phyloP scores from a whole-genome alignment of 2,797 vertebrate species.

The Mormyrus proboscirostris region DNA sequence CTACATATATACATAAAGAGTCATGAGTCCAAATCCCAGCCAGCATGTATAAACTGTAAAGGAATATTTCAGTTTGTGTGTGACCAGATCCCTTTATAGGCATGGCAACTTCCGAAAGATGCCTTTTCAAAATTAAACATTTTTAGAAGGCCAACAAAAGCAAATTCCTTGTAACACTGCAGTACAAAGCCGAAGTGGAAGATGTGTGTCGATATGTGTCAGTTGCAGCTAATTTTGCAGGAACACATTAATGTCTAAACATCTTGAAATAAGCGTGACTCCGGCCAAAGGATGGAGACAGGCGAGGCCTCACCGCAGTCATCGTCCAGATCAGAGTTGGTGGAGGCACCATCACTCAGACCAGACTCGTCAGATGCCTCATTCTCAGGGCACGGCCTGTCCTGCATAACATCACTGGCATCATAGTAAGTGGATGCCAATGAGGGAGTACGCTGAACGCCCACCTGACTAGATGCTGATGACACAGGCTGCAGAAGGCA shows the following conservation, averaged over 20 bases:
- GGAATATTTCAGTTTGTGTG: background rate
- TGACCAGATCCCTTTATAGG: background rate
- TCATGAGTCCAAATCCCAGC: background rate
- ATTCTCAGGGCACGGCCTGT: conserved; percentile 76
- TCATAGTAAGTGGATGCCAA: conserved; percentile 83
- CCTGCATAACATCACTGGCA: conserved; percentile 75
- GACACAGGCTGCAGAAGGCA: conserved; percentile 21
- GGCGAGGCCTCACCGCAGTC: conserved; percentile 47
- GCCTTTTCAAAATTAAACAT: background rate
- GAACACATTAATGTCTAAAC: background rate
- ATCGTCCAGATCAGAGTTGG: conserved; percentile 70
- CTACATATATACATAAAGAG: background rate
- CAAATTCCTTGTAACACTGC: background rate
- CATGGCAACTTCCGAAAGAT: background rate
- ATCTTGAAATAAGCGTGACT: background rate
- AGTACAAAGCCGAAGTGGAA: background rate
- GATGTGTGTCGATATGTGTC: background rate
- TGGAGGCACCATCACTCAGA: conserved; percentile 76
- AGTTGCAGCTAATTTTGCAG: background rate
- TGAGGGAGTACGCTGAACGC: conserved; percentile 66
- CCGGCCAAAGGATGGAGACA: background rate
- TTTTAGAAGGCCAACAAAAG: background rate
- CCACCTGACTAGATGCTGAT: conserved; percentile 51
- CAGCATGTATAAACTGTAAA: background rate
- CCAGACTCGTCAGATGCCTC: conserved; percentile 77